Evolutionary conservation across 2,888 invertebrate species (phyloP), one percentile per base, ranked within the genome.

Genomic region (Lochmaea crataegi): DNA sequence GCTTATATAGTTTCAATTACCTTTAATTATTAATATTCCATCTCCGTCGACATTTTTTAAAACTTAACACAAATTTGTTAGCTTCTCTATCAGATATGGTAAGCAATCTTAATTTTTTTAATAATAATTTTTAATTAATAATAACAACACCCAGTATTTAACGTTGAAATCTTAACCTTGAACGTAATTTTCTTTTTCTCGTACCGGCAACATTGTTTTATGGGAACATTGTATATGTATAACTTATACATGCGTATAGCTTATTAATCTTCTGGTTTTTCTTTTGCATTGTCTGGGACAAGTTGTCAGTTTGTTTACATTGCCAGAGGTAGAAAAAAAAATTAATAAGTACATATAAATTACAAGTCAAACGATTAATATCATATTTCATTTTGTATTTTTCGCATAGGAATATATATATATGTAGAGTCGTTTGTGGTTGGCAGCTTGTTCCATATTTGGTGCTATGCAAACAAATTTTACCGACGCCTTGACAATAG

Each of bases 401-500:
- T 73, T 69, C 53, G 58, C 18, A 18, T 18, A 71, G 60, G 56
- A 14, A 32, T 5, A 3, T 32, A 32, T 5, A n/a, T n/a, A n/a
- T 32, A 32, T 32, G 9, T 45, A 63, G n/a, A n/a, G 63, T 66
- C 38, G 56, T 48, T 60, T 51, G 73, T 64, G 58, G 73, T 69
- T 73, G 71, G 65, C 72, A 72, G 65, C 66, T 66, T 56, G 70
- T 72, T 70, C 77, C 77, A 74, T 77, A 77, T 77, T 77, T 71
- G 75, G 77, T 66, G 71, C 72, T 74, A 71, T 38, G 66, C 71
- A 68, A 74, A 75, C 76, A 75, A 77, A 77, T 74, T 77, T 69
- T 66, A 53, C 65, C 66, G 75, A 74, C 74, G 74, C 74, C 75
- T 71, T 68, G 63, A 75, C 75, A 77, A 75, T 74, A 68, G 68